Conservation (phyloP, 2,888 invertebrate genomes). For the Orthonychiurus folsomi region DNA sequence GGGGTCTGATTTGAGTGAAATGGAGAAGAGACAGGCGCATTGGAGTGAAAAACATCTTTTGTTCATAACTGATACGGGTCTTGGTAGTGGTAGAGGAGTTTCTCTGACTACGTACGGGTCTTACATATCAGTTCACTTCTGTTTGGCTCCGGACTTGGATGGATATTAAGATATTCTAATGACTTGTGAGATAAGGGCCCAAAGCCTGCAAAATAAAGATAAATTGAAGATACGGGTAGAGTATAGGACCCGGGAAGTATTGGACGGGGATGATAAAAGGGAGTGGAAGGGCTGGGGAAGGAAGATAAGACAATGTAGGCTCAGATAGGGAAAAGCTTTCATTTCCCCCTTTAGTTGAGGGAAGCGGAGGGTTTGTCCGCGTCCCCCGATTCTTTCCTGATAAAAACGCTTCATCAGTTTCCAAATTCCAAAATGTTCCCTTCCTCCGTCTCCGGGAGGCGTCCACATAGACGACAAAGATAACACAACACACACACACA, state of each 20-base stretch:
- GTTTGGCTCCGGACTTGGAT: conserved; percentile 29
- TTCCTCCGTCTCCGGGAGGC: not conserved
- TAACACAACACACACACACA: not conserved
- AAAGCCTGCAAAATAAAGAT: conserved; percentile 1
- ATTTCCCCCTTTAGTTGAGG: too few relatives aligned
- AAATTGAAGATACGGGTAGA: not conserved
- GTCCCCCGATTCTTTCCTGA: conserved; percentile 24
- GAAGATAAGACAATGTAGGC: not conserved
- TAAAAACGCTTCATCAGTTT: conserved; percentile 36
- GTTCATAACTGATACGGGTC: conserved; percentile 32
- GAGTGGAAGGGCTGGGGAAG: not conserved
- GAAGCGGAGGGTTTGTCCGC: too few relatives aligned
- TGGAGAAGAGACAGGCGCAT: conserved; percentile 24
- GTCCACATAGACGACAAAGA: not conserved
- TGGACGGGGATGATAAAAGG: not conserved
- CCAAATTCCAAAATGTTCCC: conserved; percentile 24
- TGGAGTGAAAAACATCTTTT: conserved; percentile 35
- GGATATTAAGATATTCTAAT: conserved; percentile 44
- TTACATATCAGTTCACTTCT: conserved; percentile 3
- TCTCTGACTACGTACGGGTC: not conserved
- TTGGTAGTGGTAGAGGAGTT: conserved; percentile 19
- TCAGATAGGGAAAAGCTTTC: not conserved
- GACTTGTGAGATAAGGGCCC: conserved; percentile 32
- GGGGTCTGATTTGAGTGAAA: conserved; percentile 15
- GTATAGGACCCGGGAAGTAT: not conserved